Base-by-base conservation (phyloP, 2,888 invertebrate species). In the Troilus luridus region DNA sequence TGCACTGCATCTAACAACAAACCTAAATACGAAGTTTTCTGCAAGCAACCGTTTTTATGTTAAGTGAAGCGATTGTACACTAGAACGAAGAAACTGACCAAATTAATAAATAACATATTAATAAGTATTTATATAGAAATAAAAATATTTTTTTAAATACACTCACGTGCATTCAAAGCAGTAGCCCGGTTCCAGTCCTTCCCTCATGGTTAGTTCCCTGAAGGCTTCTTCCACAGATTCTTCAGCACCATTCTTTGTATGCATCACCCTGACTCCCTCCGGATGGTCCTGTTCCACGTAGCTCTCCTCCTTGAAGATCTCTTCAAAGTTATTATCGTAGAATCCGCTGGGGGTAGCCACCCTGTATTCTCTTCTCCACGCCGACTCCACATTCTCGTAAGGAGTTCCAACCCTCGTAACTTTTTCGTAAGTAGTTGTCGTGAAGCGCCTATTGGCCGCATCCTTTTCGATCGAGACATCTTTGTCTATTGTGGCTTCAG, bases 331-430 rank as follows among this genome's bases (percentile, higher is more conserved):
- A 58, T 92, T 92, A 88, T 92, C 92, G 27, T 92, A 92, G 62
- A 92, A 92, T 1, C 90, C 91, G 14, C 88, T 85, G 1, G 92
- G 92, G 0, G 92, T 92, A n/a, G 58, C 77, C 21, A 91, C 88
- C 17, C 92, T 67, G 81, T 92, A 91, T 77, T 92, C 92, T 60
- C 90, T 85, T n/a, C 89, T 89, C 41, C 88, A 90, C 10, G 92
- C 91, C 14, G 92, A 92, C 81, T 92, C 92, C 14, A 92, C 92
- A 90, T 92, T 92, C 72, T 92, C 91, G 88, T 92, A 92, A 0
- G 92, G 92, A n/a, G 92, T 90, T 6, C 91, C 90, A 54, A 88
- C 54, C 62, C 91, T 60, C 21, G 88, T 90, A 0, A 92, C 89
- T 88, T 91, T 92, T 21, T 91, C 91, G 58, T 91, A 92, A 11